Evolutionary conservation across 2,888 invertebrate genomes (phyloP).

Genomic region (Stomorhina lunata): DNA sequence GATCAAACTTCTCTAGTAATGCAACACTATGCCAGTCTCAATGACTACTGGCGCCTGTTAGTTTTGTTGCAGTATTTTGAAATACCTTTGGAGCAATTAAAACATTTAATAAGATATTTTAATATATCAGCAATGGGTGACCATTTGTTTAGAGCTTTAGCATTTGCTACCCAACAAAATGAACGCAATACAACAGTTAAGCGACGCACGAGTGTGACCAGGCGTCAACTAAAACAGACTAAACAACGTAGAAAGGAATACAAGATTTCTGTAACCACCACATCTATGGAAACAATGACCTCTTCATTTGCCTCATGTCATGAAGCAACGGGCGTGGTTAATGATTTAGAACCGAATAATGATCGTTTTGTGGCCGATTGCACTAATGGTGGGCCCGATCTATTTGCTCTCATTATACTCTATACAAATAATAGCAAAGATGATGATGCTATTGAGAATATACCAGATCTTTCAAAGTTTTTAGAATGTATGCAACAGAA

Average conservation of each 20-base stretch:
- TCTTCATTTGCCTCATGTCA: slow-evolving; percentile 76
- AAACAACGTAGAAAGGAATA: slow-evolving; percentile 43
- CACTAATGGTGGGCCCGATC: slow-evolving; percentile 69
- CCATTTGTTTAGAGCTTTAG: slow-evolving; percentile 75
- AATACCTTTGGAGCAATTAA: slow-evolving; percentile 82
- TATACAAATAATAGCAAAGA: slow-evolving; percentile 72
- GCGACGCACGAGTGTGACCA: slow-evolving; percentile 66
- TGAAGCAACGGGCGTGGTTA: slow-evolving; percentile 66
- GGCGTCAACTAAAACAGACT: slow-evolving; percentile 38
- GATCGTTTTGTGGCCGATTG: slow-evolving; percentile 68
- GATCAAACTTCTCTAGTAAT: slow-evolving; percentile 79
- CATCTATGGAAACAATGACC: slow-evolving; percentile 74
- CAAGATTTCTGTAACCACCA: slow-evolving; percentile 69
- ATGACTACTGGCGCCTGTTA: slow-evolving; percentile 87
- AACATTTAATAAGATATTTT: slow-evolving; percentile 72
- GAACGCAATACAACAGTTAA: slow-evolving; percentile 10
- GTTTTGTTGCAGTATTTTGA: slow-evolving; percentile 86
- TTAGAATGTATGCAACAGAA: slow-evolving; percentile 72
- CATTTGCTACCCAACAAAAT: slow-evolving; percentile 66
- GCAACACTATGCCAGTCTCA: slow-evolving; percentile 82
- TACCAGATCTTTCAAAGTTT: slow-evolving; percentile 69
- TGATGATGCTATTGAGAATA: slow-evolving; percentile 65
- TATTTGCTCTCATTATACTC: slow-evolving; percentile 77
- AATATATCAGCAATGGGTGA: slow-evolving; percentile 73
- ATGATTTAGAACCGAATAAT: slow-evolving; percentile 26